Base-by-base conservation (phyloP, 2,113 vertebrate species). In the Nettapus auritus region DNA sequence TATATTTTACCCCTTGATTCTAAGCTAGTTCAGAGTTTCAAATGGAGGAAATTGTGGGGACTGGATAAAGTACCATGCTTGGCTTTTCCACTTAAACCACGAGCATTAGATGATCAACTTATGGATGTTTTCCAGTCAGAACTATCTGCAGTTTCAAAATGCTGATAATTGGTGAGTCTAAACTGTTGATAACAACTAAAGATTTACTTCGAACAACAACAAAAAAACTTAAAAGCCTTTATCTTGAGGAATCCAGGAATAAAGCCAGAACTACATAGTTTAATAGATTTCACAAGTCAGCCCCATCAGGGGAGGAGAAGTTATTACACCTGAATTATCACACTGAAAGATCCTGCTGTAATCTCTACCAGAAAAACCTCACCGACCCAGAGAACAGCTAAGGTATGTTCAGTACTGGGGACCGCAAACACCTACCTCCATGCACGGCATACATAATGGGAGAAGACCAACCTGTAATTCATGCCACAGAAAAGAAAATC, bases 41-140 rank as follows among this genome's bases (percentile, higher is more conserved):
- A 67, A 50, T 76, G 86, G 55, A 97, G 86, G 76, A 87, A 82
- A 86, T 28, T 81, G 88, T 55, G 93, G 73, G 88, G 85, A 92
- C 89, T 97, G 95, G 92, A 97, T 97, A 95, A 97, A 95, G 42
- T 12, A 69, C 44, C 36, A 13, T 10, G 3, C 29, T 93, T 88
- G 82, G 88, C 62, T 97, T 97, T 97, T 80, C 60, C 44, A 20
- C 70, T 87, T 96, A 97, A 98, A 97, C 83, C 83, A 55, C 5
- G 5, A 91, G 92, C 73, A 91, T 96, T 89, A 95, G 82, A 7
- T 10, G 33, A 79, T 92, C 87, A 94, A 91, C 48, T 67, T 17
- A 86, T 1, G 33, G 89, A 89, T 73, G 31, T 91, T 97, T 97
- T 88, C 81, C 44, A 86, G 75, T 70, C 91, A 81, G 88, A 95